Base-by-base conservation (phyloP, 2,888 invertebrate species). In the Perdita meconis region DNA sequence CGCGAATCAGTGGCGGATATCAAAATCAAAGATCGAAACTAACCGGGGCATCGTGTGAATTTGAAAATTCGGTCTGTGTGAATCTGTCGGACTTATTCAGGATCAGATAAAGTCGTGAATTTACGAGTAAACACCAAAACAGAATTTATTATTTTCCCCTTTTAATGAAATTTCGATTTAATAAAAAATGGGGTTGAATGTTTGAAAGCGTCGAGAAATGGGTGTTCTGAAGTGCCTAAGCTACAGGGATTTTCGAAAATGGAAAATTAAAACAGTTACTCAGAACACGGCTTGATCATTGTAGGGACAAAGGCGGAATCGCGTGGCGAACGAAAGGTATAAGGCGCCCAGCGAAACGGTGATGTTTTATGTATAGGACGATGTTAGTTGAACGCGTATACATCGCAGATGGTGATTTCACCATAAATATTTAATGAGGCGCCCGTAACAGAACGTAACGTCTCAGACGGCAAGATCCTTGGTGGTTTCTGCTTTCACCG, bases 341-440 rank as follows among this genome's bases (percentile, higher is more conserved):
- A 53, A 76, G 75, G 50, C 66, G 82, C 68, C 64, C 71, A 36
- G 63, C 61, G 64, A 77, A 72, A 70, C 66, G 61, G 66, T 50
- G 64, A 85, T 84, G 73, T 82, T 84, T 83, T 83, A 83, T 81
- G 78, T 83, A 87, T 85, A 79, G 72, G 74, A 51, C 69, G 71
- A 65, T 68, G 69, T 70, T 60, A 77, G 76, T 53, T 70, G 66
- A 75, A 63, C 55, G 56, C 60, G 59, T 75, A 57, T 63, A 79
- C 55, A 75, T 69, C 68, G 77, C 38, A 26, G 69, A 64, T 56
- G 55, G 22, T 61, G 70, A 80, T 73, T 82, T 61, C 44, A 50
- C 61, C 78, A 88, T 88, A 86, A 88, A 88, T 88, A 88, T 88
- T 88, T 88, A 80, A 88, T 82, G 82, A 86, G 84, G 34, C 67